Evolutionary conservation across 2,888 invertebrate species (phyloP).

Genomic region (Pediacus dermestoides): DNA sequence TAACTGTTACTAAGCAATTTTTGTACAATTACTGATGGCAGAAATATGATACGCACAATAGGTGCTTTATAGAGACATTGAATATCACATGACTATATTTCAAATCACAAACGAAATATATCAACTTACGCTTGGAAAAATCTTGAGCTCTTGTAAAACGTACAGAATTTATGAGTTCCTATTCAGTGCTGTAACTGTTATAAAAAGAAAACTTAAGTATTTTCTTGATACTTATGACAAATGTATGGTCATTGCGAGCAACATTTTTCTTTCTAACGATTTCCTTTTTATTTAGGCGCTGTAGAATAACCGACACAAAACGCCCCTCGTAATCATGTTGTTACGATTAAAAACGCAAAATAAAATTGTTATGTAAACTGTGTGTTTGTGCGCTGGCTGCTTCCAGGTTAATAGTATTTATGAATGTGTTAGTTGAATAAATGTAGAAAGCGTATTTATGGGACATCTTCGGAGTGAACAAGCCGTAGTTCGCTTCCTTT

Average conservation of each 20-base stretch:
- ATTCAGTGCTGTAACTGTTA: slow-evolving; percentile 9
- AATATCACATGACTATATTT: slow-evolving; percentile 11
- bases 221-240: slow-evolving; percentile 12
- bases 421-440: too few relatives aligned
- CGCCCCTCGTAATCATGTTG: too few relatives aligned
- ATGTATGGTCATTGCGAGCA: slow-evolving; percentile 10
- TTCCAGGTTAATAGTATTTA: too few relatives aligned
- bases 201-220: slow-evolving; percentile 12
- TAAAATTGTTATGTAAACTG: too few relatives aligned
- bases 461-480: slow-evolving; percentile 15
- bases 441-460: too few relatives aligned
- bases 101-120: slow-evolving; percentile 14
- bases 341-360: too few relatives aligned
- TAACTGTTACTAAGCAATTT: slow-evolving; percentile 4
- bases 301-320: too few relatives aligned
- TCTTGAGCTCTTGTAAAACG: slow-evolving; percentile 12
- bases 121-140: slow-evolving; percentile 12
- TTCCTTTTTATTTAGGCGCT: too few relatives aligned
- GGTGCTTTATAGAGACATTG: slow-evolving; percentile 8
- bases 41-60: too few relatives aligned
- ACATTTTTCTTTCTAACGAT: slow-evolving; percentile 9
- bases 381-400: too few relatives aligned
- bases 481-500: slow-evolving; percentile 17
- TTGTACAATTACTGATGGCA: too few relatives aligned
- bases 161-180: slow-evolving; percentile 13